Evolutionary conservation across 2,797 vertebrate species (phyloP), one percentile per base, ranked within the genome.

Genomic region (Aeoliscus strigatus): DNA sequence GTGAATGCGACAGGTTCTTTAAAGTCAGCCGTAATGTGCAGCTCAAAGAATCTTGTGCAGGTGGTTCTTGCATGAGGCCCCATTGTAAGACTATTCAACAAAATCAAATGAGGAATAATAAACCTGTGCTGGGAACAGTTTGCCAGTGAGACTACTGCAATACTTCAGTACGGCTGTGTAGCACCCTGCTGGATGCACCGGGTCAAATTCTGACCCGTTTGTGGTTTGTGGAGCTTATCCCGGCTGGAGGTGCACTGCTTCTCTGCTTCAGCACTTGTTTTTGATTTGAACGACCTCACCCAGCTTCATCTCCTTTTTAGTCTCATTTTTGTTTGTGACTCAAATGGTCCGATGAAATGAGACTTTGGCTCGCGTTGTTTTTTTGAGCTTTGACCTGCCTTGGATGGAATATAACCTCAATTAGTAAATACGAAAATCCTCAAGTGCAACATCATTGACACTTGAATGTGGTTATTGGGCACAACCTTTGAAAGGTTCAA

Each of bases 201-300:
- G 66, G 48, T 65, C 49, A 60, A 59, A 34, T 55, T 34, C 39
- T 58, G 42, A 52, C 42, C 61, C 9, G 48, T 70, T 49, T 73
- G 57, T 76, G 49, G 54, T 67, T 51, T 71, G 56, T 75, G 76
- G 73, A 71, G 54, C 60, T 79, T 60, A 13, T 49, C 38, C 9
- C 65, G 73, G 73, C 70, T 79, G 70, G 63, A 73, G 66, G 55
- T 16, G 10, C 73, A 38, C 58, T 69, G 70, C 79, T 80, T 82
- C 65, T 80, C 75, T 82, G 77, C 80, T 80, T 83, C 63, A 72
- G 60, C 76, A 64, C 73, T 79, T 74, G 40, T 65, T 66, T 73
- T 69, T 64, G 10, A 36, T 71, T 65, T 65, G 14, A 62, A 62
- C 71, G 66, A 36, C 60, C 50, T 64, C 43, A 41, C 70, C 26